Conservation (phyloP, 1,140 invertebrate genomes). For the Sipha flava region DNA sequence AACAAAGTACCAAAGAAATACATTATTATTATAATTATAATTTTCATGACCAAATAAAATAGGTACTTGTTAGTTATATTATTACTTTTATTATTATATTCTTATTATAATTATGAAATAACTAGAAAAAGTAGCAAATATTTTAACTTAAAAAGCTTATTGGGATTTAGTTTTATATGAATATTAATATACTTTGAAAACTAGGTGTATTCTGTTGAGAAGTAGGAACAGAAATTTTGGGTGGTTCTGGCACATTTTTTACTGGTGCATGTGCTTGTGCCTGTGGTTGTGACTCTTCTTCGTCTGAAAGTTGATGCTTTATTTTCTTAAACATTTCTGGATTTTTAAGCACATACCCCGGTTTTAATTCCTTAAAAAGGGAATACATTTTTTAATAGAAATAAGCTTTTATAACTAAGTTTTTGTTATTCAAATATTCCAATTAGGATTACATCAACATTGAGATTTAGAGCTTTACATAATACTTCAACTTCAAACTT, state of each 20-base stretch:
- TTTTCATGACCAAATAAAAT: no score
- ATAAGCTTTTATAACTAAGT: background rate
- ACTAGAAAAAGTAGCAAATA: no score
- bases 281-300: conserved; percentile 49
- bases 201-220: background rate
- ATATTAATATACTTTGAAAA: background rate
- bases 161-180: background rate
- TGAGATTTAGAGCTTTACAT: conserved; percentile 87
- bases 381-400: background rate
- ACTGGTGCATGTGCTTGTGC: conserved; percentile 43
- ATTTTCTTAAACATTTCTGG: conserved; percentile 62
- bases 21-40: no score
- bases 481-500: conserved; percentile 99
- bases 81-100: no score
- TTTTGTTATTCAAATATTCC: background rate
- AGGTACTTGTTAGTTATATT: no score
- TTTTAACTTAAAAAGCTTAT: no score
- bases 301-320: conserved; percentile 71
- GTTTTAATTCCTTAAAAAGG: conserved; percentile 47
- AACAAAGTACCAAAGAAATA: no score
- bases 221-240: conserved; percentile 38
- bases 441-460: conserved; percentile 58
- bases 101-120: no score
- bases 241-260: conserved; percentile 36
- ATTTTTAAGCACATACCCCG: conserved; percentile 69